These are phyloP conservation scores for Pachypeltis micranthus DNA, from an alignment of 1,140 invertebrate species.

Conservation along the genomic window DNA sequence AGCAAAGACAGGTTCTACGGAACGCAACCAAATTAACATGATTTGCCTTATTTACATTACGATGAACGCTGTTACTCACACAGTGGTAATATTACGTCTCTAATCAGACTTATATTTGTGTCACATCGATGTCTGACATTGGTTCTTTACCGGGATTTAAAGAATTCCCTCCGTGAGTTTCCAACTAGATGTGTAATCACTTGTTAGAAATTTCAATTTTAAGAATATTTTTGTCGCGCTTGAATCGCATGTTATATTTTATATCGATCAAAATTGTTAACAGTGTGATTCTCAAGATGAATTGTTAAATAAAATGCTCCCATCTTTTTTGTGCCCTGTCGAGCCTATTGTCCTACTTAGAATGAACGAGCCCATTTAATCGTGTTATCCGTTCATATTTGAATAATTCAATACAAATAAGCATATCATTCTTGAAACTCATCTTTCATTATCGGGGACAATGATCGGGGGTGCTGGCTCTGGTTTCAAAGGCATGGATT, in stretches of 20 bases:
- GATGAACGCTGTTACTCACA: no score
- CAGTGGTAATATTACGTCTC: no score
- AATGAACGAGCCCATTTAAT: not conserved
- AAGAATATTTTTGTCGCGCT: not conserved
- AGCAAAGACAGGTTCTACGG: no score
- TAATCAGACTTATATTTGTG: no score
- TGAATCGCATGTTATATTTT: conserved; percentile 9
- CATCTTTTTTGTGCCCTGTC: not conserved
- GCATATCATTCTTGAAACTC: no score
- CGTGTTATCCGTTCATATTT: not conserved
- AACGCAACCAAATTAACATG: no score
- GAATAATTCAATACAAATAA: not conserved
- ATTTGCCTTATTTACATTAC: no score
- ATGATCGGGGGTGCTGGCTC: no score
- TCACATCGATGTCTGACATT: not conserved
- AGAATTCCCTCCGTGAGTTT: not conserved
- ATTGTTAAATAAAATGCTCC: not conserved
- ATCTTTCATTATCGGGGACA: no score
- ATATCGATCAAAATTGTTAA: not conserved
- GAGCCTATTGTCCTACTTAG: not conserved
- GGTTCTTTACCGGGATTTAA: not conserved
- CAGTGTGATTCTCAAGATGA: not conserved
- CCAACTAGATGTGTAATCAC: not conserved
- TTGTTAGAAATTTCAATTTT: conserved; percentile 5
- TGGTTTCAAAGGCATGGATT: no score